Conservation (phyloP, 2,888 invertebrate species). For the Glaucopsyche alexis region DNA sequence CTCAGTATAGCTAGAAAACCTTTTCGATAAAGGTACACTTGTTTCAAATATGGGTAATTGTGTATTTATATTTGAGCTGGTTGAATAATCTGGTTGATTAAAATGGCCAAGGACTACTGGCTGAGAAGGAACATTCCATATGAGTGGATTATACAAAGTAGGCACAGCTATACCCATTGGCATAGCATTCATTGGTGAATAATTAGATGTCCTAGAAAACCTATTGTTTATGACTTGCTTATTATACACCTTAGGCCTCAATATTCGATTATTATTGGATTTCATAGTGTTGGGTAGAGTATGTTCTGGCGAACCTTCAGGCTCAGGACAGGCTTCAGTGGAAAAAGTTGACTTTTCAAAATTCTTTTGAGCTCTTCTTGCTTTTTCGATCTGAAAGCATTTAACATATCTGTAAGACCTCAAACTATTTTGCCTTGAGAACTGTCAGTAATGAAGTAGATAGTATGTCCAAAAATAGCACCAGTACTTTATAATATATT, state of each 20-base stretch:
- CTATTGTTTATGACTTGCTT: conserved; percentile 47
- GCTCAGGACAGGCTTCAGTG: conserved; percentile 52
- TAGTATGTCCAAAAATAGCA: no score
- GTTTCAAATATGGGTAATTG: conserved; percentile 33
- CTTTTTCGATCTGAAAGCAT: conserved; percentile 54
- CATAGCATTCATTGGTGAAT: conserved; percentile 41
- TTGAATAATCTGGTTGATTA: conserved; percentile 37
- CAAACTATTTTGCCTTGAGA: not conserved
- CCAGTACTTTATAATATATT: no score
- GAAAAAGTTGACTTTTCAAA: conserved; percentile 39
- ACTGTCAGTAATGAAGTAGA: not conserved
- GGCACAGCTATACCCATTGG: conserved; percentile 44
- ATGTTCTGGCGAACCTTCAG: conserved; percentile 50
- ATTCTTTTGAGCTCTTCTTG: conserved; percentile 44
- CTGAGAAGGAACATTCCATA: conserved; percentile 32
- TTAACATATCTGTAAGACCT: conserved; percentile 13
- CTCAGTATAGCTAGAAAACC: conserved; percentile 16
- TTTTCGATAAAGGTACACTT: conserved; percentile 20
- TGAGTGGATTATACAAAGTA: conserved; percentile 34
- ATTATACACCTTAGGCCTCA: conserved; percentile 41
- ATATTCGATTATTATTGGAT: conserved; percentile 1
- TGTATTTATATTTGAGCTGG: conserved; percentile 16
- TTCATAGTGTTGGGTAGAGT: conserved; percentile 27
- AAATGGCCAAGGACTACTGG: conserved; percentile 32
- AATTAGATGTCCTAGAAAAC: conserved; percentile 38